Evolutionary conservation across 2,888 invertebrate species (phyloP), one percentile per base, ranked within the genome.

Genomic region (Drosophila sordidapex): DNA sequence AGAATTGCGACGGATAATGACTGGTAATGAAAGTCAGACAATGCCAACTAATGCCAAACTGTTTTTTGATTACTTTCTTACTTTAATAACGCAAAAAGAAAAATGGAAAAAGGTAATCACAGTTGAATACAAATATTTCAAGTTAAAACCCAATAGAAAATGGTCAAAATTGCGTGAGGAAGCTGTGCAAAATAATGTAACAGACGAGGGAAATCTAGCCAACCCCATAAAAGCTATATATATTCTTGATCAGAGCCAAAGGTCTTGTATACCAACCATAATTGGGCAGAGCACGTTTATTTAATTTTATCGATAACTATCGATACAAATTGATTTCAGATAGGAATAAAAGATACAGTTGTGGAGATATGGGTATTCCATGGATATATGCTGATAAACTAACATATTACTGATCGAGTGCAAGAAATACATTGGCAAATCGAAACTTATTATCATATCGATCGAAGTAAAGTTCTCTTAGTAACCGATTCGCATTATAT

Each of bases 141-240:
- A 3, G 18, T 18, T 18, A 0, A 0, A 18, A 38, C 7, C 7
- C 6, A 18, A 3, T 38, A 0, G 2, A 4, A 38, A 38, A 38
- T 38, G 18, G 7, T 7, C 8, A 18, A 38, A 38, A 18, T 36
- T 38, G 18, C 18, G 36, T 13, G 11, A 35, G 4, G 35, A 35
- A 13, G 35, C 13, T 35, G 35, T 35, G 35, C 35, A 35, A 35
- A 35, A 35, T 35, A 35, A 35, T 13, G 13, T 2, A 35, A 36
- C 35, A 15, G 35, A 0, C 18, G 38, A 38, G 8, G 38, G 8
- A 38, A 8, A 18, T 18, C 18, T 18, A 7, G 38, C 4, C 4
- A 38, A 38, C 8, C 18, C 38, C 38, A 18, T n/a, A 4, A 10
- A 4, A 10, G 3, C 1, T 21, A 21, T 46, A 13, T 25, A 21